Base-by-base conservation (phyloP, 2,113 vertebrate species). In the Perca fluviatilis region DNA sequence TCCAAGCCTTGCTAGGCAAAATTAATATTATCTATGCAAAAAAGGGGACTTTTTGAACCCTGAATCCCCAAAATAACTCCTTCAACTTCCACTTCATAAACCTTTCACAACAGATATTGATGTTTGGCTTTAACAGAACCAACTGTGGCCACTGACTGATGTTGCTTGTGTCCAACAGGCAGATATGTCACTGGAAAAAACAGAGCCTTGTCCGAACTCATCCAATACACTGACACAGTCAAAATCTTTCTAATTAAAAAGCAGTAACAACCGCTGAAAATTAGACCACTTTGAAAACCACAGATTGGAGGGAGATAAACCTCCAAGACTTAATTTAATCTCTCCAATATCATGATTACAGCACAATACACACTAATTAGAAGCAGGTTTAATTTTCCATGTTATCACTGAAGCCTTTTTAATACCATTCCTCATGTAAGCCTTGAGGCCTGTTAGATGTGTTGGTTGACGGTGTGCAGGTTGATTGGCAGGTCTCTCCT, bases 301-400 rank as follows among this genome's bases (percentile, higher is more conserved):
- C 85, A 89, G 75, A 93, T 80, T 85, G 79, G 75, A 75, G 79
- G 84, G 71, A 81, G 68, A 67, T 47, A 77, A 79, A 63, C 46
- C 71, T 89, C 89, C 70, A 58, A 74, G 49, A 82, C 30, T 85
- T 46, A 68, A 89, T 88, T 83, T 86, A 82, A 89, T 92, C 83
- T 82, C n/a, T 79, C 36, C 64, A 88, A 82, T 76, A 88, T 81
- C 81, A 86, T 60, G 56, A 89, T 89, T 85, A 87, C 71, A 33
- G 79, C 79, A 79, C 61, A 74, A 77, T 80, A 77, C 40, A 3
- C 54, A 16, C 70, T 72, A 79, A n/a, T 79, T 74, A 76, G 70
- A 81, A 74, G 50, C 72, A 58, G 64, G 77, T 92, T 88, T 83
- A 3, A 88, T 86, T 89, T 86, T 87, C 89, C 87, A 78, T 80